phyloP scores from a whole-genome alignment of 2,113 vertebrate genomes.

The Sialia sialis region DNA sequence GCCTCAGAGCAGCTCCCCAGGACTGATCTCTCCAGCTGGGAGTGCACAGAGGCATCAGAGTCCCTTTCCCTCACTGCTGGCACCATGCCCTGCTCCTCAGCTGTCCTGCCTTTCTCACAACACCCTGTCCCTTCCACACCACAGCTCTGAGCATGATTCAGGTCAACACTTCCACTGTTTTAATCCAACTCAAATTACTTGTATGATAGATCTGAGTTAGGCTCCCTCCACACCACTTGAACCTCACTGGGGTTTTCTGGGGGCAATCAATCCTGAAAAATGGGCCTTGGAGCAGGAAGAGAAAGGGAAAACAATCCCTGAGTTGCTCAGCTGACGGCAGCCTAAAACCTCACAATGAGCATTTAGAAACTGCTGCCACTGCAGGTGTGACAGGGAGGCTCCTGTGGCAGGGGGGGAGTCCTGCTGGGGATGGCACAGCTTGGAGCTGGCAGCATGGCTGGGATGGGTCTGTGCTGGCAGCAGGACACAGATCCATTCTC shows the following conservation, averaged over 20 bases:
- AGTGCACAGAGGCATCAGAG: not conserved
- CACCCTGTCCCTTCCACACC: not conserved
- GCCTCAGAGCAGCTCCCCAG: not conserved
- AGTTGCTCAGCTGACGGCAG: not conserved
- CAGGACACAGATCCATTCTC: not conserved
- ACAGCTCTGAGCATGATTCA: not conserved
- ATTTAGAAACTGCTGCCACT: not conserved
- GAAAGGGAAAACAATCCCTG: not conserved
- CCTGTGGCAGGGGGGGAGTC: not conserved
- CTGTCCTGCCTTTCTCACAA: not conserved
- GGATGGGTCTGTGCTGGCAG: not conserved
- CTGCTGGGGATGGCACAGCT: not conserved
- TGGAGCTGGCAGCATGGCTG: accelerated
- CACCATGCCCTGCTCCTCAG: not conserved
- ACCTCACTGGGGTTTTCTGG: not conserved
- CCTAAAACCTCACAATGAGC: not conserved
- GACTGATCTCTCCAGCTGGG: not conserved
- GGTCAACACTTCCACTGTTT: not conserved
- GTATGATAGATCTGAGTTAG: not conserved
- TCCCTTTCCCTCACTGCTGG: not conserved
- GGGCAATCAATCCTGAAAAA: not conserved
- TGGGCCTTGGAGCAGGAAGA: not conserved
- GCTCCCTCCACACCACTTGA: not conserved
- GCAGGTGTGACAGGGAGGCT: not conserved
- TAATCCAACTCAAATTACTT: not conserved